Base-by-base conservation (phyloP, 2,888 invertebrate species). In the Julus scandinavius region DNA sequence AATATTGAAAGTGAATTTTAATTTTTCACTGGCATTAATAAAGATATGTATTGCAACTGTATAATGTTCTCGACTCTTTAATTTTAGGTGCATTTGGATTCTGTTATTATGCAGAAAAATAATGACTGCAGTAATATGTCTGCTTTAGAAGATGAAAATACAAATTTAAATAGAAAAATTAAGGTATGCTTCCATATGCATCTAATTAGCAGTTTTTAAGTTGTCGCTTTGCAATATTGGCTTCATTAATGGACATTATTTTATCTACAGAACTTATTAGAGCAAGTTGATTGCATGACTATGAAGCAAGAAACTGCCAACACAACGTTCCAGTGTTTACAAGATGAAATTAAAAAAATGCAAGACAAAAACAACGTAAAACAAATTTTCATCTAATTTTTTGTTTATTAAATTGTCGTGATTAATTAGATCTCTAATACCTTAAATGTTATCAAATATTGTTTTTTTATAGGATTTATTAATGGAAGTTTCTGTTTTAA, bases 231-330 rank as follows among this genome's bases (percentile, higher is more conserved):
- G 45, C 45, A 41, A 7, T 49, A 17, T 9, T 9, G 85, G 17
- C 2, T 49, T 41, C 9, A 85, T 20, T 7, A 41, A 85, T 29
- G 29, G 29, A 29, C 29, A 49, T 85, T n/a, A 15, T 41, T 11
- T 41, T 7, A 85, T 41, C 88, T 89, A 6, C 88, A 92, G 91
- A 91, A 90, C n/a, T 90, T 91, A n/a, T 89, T 89, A 49, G 92
- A 92, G 88, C 91, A 92, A 90, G 85, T 92, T n/a, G 92, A 92
- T 83, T 92, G 92, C 90, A 90, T 92, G 91, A 91, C 91, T 87
- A 91, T 92, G 91, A 92, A 92, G 88, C 91, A 92, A 89, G 91
- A 91, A 87, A 92, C 92, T 9, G 90, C 92, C 88, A 91, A 91
- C 29, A 90, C 91, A 38, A 91, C 92, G 5, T 90, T 92, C 45